A percentile compares a stretch with the other conserved stretches of the same genome.
phyloP scores from a whole-genome alignment of 2,888 invertebrate genomes.

The Bugula neritina region DNA sequence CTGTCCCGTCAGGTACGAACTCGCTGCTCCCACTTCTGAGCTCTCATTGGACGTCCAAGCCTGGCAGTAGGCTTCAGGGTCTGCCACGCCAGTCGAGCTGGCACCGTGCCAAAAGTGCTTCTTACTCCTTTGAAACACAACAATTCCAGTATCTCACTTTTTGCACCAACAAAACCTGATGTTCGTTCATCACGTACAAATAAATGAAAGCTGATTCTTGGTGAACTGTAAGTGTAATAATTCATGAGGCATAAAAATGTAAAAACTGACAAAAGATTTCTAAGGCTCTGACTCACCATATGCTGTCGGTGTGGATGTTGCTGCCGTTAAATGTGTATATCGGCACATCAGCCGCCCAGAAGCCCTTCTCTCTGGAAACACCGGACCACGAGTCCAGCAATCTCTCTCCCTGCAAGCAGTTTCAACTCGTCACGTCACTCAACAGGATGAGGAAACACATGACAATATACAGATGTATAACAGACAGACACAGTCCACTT shows the following conservation, averaged over 20 bases:
- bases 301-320: background rate
- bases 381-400: constrained; percentile 22
- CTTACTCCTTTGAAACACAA: background rate
- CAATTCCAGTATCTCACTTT: too few relatives aligned
- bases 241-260: too few relatives aligned
- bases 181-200: too few relatives aligned
- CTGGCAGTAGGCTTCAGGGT: background rate
- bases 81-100: constrained; percentile 3
- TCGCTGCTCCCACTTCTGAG: background rate
- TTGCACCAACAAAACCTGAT: too few relatives aligned
- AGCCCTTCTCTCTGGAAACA: background rate
- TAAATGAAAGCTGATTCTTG: too few relatives aligned
- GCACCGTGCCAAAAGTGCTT: constrained; percentile 27
- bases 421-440: too few relatives aligned
- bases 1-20: background rate
- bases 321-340: constrained; percentile 24
- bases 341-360: background rate
- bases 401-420: constrained; percentile 16
- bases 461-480: too few relatives aligned
- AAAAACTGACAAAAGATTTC: too few relatives aligned
- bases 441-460: too few relatives aligned
- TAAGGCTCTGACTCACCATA: constrained; percentile 11
- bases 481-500: too few relatives aligned
- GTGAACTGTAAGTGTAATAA: too few relatives aligned
- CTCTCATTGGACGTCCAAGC: constrained; percentile 7